phyloP scores from a whole-genome alignment of 2,113 vertebrate genomes.

The Rhinogobius similis region DNA sequence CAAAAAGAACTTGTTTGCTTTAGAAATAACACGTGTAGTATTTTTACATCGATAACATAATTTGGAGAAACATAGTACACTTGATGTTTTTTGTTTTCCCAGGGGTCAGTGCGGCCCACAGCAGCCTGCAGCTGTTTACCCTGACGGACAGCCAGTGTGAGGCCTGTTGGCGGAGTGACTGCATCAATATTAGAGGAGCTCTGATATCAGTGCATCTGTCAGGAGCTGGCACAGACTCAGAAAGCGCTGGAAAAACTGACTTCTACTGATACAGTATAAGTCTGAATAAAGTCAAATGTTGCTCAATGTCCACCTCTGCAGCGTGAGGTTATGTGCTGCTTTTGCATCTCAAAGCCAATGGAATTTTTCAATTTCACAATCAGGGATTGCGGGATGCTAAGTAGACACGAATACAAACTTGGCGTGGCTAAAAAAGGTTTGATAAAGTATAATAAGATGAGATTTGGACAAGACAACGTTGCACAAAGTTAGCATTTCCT shows the following conservation, averaged over 20 bases:
- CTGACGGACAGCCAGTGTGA: not conserved
- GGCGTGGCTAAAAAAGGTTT: not conserved
- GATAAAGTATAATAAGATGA: not conserved
- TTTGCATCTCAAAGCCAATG: not conserved
- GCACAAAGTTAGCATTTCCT: not conserved
- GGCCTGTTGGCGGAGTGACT: not conserved
- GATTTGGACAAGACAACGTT: not conserved
- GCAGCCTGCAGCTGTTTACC: slow-evolving; percentile 11
- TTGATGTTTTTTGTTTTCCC: slow-evolving; percentile 3
- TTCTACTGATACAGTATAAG: not conserved
- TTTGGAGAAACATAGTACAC: not conserved
- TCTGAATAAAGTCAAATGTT: not conserved
- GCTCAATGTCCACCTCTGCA: not conserved
- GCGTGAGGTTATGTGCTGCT: not conserved
- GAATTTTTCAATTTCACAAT: not conserved
- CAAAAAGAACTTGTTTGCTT: not conserved
- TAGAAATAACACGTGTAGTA: not conserved
- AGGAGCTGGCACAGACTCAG: slow-evolving; percentile 8
- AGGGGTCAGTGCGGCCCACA: not conserved
- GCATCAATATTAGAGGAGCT: slow-evolving; percentile 3
- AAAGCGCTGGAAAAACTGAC: not conserved
- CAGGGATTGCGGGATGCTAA: not conserved
- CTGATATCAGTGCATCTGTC: slow-evolving; percentile 11
- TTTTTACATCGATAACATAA: not conserved
- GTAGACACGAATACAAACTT: not conserved